Conservation (phyloP, 2,888 invertebrate species). For the Apoda limacodes region DNA sequence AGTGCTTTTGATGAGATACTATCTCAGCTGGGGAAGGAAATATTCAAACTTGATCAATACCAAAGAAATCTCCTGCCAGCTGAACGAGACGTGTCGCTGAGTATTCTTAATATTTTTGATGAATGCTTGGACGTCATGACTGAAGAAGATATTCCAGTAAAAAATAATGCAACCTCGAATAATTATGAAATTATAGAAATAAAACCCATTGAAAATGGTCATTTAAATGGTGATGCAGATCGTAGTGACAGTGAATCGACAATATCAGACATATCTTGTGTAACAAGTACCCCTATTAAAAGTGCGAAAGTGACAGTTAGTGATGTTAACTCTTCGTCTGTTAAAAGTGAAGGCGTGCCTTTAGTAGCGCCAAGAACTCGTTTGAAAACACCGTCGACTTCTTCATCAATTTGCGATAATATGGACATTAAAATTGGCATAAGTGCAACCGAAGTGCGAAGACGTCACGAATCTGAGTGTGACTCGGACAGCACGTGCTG, state of each 20-base stretch:
- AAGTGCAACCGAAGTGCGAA: constrained; percentile 18
- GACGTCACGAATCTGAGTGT: constrained; percentile 37
- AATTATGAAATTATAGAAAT: constrained; percentile 17
- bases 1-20: constrained; percentile 61
- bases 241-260: constrained; percentile 47
- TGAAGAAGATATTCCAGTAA: constrained; percentile 13
- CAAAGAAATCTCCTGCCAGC: constrained; percentile 41
- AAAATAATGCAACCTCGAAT: constrained; percentile 15
- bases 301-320: constrained; percentile 26
- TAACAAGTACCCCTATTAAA: constrained; percentile 41
- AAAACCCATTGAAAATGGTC: constrained; percentile 14
- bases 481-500: constrained; percentile 60
- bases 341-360: constrained; percentile 29
- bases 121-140: constrained; percentile 54
- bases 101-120: constrained; percentile 61
- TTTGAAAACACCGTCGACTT: constrained; percentile 34
- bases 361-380: constrained; percentile 43
- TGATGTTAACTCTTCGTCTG: constrained; percentile 29
- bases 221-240: constrained; percentile 26
- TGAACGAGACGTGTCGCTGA: constrained; percentile 44
- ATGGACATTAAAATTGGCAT: constrained; percentile 27
- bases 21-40: constrained; percentile 58
- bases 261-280: constrained; percentile 39
- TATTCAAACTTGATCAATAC: constrained; percentile 58
- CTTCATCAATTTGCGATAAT: constrained; percentile 33